phyloP scores from a whole-genome alignment of 1,140 invertebrate genomes.

The Yoshiicerus persimilis region DNA sequence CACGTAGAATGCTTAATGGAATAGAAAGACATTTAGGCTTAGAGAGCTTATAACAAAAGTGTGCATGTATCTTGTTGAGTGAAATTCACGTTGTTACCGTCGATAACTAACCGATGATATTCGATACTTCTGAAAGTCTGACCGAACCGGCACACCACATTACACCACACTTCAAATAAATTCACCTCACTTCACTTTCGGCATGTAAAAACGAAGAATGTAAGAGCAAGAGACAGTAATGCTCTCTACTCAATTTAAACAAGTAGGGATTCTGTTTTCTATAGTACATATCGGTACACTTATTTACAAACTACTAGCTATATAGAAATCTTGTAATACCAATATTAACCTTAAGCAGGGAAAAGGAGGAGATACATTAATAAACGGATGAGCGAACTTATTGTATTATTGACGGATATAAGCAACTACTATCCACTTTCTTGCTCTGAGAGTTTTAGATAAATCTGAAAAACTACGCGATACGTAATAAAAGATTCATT shows the following conservation, averaged over 20 bases:
- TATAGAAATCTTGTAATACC: not conserved
- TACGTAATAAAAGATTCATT: not conserved
- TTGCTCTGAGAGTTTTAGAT: not conserved
- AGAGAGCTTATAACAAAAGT: not conserved
- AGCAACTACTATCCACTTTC: not conserved
- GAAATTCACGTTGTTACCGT: not conserved
- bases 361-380: slow-evolving; percentile 21
- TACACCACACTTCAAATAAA: slow-evolving; percentile 15
- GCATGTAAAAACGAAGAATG: not conserved
- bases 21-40: not conserved
- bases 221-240: not conserved
- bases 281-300: not conserved
- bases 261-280: too few relatives aligned
- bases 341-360: not conserved
- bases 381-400: slow-evolving; percentile 34
- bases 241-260: not conserved
- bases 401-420: not conserved
- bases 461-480: not conserved
- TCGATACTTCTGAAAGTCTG: slow-evolving; percentile 24
- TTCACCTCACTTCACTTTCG: slow-evolving; percentile 19
- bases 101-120: not conserved
- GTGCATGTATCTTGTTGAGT: too few relatives aligned
- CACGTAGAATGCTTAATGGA: not conserved
- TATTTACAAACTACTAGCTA: not conserved
- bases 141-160: not conserved